Evolutionary conservation across 2,797 vertebrate species (phyloP), one percentile per base, ranked within the genome.

Genomic region (Myotis vivesi): DNA sequence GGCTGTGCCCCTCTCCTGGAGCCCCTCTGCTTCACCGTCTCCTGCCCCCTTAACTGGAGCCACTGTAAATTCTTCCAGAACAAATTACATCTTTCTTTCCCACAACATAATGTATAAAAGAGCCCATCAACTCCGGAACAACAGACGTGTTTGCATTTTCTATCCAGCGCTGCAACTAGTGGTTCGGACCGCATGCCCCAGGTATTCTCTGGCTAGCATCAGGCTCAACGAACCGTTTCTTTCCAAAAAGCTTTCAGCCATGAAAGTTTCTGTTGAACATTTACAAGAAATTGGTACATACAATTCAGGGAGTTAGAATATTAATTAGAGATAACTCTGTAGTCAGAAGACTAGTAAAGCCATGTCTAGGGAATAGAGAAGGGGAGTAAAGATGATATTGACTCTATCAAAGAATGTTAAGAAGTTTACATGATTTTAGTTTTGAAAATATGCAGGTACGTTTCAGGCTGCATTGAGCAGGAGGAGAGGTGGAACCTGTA

Each of bases 401-500:
- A 17, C 22, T 87, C 12, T 71, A 22, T 16, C 12, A 77, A 17
- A 15, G 19, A 84, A 38, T 75, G 15, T 10, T 8, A 64, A 68
- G 11, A 44, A 1, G 11, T 72, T 84, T 25, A 22, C 3, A 38
- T 72, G 11, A 62, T 55, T 73, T 79, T 16, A 33, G 13, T 41
- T 87, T 79, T 73, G 25, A 89, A 80, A 89, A 62, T n/a, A 28
- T 51, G 44, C 57, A 69, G 4, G 3, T 79, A 12, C 49, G 2
- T 36, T 57, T 33, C 46, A 66, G 36, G 9, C 12, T 82, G 6
- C 19, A 46, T 20, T 33, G 13, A 57, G 9, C 11, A 75, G 1
- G 11, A 64, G 3, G 9, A 82, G 16, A 1, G 44, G 2, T 33
- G 2, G 6, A 36, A 9, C 1, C 15, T 16, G 20, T 15, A 41